phyloP scores from a whole-genome alignment of 2,888 invertebrate species.

The Folsomia manolachei region DNA sequence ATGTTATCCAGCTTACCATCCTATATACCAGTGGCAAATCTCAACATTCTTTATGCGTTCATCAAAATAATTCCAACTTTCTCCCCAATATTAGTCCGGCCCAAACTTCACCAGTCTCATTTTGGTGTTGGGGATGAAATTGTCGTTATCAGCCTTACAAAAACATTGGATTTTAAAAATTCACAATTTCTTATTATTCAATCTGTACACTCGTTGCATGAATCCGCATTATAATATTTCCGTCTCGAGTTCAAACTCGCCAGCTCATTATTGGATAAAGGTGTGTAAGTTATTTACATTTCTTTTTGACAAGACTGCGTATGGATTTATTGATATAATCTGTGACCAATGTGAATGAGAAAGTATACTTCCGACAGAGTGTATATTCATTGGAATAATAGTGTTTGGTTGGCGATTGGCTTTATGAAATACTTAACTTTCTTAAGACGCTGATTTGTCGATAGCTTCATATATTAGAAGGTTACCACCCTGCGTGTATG shows the following conservation, averaged over 20 bases:
- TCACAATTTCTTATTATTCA: no score
- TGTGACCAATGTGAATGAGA: constrained; percentile 1
- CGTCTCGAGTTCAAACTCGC: no score
- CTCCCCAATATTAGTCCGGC: not conserved
- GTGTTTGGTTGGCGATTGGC: not conserved
- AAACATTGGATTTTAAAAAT: no score
- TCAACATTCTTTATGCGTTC: not conserved
- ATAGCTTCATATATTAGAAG: no score
- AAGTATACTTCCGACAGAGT: not conserved
- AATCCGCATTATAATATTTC: no score
- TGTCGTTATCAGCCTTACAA: not conserved
- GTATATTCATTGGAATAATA: not conserved
- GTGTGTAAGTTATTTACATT: not conserved
- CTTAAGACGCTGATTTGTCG: not conserved
- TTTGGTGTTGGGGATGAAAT: not conserved
- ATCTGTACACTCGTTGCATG: no score
- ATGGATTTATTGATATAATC: constrained; percentile 20
- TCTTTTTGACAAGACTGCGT: not conserved
- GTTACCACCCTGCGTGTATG: no score
- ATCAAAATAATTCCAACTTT: not conserved
- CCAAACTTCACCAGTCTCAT: not conserved
- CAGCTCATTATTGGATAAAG: not conserved
- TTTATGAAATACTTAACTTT: not conserved
- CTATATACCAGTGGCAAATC: not conserved
- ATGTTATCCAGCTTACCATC: no score